Base-by-base conservation (phyloP, 53 echinoderm and acorn worm genomes). In the Actinopyga echinites region DNA sequence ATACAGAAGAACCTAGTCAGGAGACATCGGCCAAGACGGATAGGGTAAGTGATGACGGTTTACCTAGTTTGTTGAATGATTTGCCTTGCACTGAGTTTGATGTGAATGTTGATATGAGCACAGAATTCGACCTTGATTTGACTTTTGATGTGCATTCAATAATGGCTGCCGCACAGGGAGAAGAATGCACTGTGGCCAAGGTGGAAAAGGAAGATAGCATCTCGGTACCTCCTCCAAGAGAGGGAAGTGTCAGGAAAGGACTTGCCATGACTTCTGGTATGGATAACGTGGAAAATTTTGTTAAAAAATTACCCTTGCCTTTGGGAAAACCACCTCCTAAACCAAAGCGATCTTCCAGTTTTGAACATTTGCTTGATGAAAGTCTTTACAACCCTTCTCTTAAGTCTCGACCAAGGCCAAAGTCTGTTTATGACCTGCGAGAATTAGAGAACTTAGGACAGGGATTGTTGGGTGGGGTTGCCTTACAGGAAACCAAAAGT, bases 261-360 rank as follows among this genome's bases (percentile, higher is more conserved):
- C 15, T 49, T 15, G 3, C 7, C 17, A 49, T 49, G 13, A 1
- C 49, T 49, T 15, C 49, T 17, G 17, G 85, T 81, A 45, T 94
- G 61, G 83, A 64, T 73, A 67, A 44, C 61, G 86, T 90, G 29
- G 64, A 84, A 53, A 77, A 84, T 84, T 67, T 85, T 52, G 87
- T 95, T 19, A 87, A 93, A 74, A 85, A 74, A 56, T 67, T 93
- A 83, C 95, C 93, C 30, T 89, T 95, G 20, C 95, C 91, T 29
- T 43, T 31, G 59, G 95, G 93, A 44, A 81, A 77, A 57, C 93
- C 93, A 71, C 93, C 95, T 82, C 93, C 93, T 40, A 93, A 95
- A 83, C 93, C 95, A 74, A 95, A 95, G 84, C 84, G 93, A 3
- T 75, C 79, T 12, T 33, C 58, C 32, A 71, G 69, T 57, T 22